Conservation (phyloP, 2,797 vertebrate species). For the Poeciliopsis presidionis region DNA sequence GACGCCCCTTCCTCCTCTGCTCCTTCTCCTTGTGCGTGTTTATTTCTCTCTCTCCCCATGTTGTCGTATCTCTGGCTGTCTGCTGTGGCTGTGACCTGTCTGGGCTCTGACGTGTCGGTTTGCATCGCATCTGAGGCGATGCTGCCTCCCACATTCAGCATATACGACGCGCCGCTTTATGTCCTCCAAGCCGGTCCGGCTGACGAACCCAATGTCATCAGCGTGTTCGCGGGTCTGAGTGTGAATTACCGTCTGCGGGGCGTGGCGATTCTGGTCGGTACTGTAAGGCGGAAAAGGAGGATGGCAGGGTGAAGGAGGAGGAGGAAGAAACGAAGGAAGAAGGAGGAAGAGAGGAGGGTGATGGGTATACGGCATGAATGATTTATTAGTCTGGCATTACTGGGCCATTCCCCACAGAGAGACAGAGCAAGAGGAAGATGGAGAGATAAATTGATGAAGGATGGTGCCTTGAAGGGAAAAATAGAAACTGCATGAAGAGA, state of each 20-base stretch:
- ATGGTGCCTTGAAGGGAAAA: constrained; percentile 50
- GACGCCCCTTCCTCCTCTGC: constrained; percentile 26
- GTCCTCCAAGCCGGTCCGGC: constrained; percentile 28
- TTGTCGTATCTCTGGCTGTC: constrained; percentile 50
- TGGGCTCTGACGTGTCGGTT: constrained; percentile 69
- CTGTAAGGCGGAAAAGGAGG: constrained; percentile 61
- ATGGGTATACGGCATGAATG: constrained; percentile 73
- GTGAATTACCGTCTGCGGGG: constrained; percentile 41
- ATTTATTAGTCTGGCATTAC: constrained; percentile 84
- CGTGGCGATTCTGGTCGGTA: constrained; percentile 61
- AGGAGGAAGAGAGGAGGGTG: constrained; percentile 8
- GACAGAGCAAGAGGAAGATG: constrained; percentile 54
- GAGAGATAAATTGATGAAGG: constrained; percentile 69
- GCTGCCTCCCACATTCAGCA: constrained; percentile 56
- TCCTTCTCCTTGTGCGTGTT: constrained; percentile 10
- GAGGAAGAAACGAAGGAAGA: not conserved
- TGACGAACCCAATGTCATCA: constrained; percentile 39
- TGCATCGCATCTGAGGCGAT: constrained; percentile 46
- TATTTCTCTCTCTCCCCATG: constrained; percentile 11
- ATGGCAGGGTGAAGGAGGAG: constrained; percentile 55
- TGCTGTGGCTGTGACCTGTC: constrained; percentile 70
- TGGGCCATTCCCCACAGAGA: constrained; percentile 74
- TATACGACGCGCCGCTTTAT: constrained; percentile 50
- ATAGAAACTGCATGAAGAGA: constrained; percentile 29
- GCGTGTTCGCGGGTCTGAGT: constrained; percentile 11